Evolutionary conservation across 2,113 vertebrate species (phyloP), one percentile per base, ranked within the genome.

Genomic region (Lathamus discolor): DNA sequence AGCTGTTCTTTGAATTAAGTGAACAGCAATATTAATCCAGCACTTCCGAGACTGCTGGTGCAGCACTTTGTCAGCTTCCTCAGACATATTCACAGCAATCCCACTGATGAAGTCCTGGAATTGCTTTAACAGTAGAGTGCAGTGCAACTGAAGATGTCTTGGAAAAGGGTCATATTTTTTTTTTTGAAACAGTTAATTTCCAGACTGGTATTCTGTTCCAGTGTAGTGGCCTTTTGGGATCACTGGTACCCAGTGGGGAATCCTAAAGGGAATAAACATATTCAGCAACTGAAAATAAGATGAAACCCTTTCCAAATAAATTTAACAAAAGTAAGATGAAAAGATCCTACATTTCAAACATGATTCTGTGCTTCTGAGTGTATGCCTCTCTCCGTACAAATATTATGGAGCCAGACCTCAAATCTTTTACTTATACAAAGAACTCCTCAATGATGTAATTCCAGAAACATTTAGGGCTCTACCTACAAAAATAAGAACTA

Each of bases 1-100:
- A 96, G 88, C 94, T 96, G 97, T 80, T 95, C 80, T 95, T 97
- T 92, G 78, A 89, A 87, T 97, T 97, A 95, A 88, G 54, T 63
- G 62, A 92, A 67, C 51, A 74, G 82, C 41, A 87, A 15, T 93
- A 90, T 94, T 90, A 90, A 91, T 93, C 66, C 74, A 68, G 85
- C 23, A 46, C 66, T 96, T 95, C 74, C 29, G 29, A 95, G 96
- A 96, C 91, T 83, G 76, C 95, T 96, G 84, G 86, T 84, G 61
- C 70, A 92, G 93, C 85, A 86, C 91, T 96, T 96, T 93, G 94
- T 96, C 74, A 88, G 11, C 55, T 95, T 95, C 80, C 83, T 96
- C 80, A 83, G 88, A 92, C 95, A 46, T 76, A 72, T 73, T 92
- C 77, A 80, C 85, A 94, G 79, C 62, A 84, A 80, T 88, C 54